A percentile compares a stretch with the other conserved stretches of the same genome.
phyloP scores from a whole-genome alignment of 2,113 vertebrate genomes.

The Pygoscelis adeliae region DNA sequence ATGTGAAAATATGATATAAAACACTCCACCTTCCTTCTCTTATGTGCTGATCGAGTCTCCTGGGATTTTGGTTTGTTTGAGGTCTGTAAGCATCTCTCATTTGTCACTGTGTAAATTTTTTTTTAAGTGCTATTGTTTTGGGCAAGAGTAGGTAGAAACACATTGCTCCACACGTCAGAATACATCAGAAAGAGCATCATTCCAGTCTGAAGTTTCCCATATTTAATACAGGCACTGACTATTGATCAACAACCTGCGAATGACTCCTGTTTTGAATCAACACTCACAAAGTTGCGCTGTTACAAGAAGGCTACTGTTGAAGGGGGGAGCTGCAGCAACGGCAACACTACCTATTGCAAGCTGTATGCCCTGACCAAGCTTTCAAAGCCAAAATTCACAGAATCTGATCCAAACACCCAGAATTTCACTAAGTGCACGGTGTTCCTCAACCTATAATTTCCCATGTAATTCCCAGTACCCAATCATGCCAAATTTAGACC shows the following conservation, averaged over 20 bases:
- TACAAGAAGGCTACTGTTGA: accelerated
- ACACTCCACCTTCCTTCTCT: neutral
- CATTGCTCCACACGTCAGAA: neutral
- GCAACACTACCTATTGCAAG: accelerated
- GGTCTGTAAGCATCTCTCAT: neutral
- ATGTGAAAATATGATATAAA: neutral
- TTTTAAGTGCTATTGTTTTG: neutral
- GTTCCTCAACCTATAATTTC: neutral
- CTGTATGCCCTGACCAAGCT: neutral
- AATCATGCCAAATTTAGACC: neutral
- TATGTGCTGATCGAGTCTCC: accelerated
- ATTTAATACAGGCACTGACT: neutral
- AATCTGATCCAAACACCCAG: neutral
- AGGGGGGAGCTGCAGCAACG: neutral
- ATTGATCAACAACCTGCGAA: neutral
- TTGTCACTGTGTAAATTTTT: neutral
- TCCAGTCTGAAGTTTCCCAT: neutral
- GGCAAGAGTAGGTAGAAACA: neutral
- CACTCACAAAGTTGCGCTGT: accelerated
- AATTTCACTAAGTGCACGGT: neutral
- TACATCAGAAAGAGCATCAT: neutral
- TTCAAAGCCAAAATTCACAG: neutral
- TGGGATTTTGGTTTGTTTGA: neutral
- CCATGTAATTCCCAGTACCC: neutral
- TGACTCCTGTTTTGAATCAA: neutral